Percentiles rank a stretch among this genome's conserved stretches.
These are phyloP conservation scores for Drosophila nr. fundita DNA, from an alignment of 2,888 invertebrate genomes.

Conservation along the genomic window DNA sequence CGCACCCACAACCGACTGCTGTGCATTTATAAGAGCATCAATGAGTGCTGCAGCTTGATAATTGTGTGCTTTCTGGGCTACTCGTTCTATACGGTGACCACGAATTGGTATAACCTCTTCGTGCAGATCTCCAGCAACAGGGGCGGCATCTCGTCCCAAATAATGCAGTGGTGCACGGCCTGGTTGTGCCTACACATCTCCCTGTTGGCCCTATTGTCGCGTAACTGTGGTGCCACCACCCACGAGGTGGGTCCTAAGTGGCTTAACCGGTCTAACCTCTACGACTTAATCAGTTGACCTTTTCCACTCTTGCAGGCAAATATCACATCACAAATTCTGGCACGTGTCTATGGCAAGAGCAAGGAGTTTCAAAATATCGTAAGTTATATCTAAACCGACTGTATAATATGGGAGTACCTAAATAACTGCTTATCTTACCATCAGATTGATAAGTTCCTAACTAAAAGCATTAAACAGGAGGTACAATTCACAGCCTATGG, in stretches of 20 bases:
- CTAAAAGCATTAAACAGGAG: constrained; percentile 84
- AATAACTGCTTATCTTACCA: neutral
- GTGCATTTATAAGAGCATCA: constrained; percentile 79
- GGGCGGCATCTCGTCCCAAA: constrained; percentile 62
- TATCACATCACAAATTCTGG: constrained; percentile 80
- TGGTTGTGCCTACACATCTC: constrained; percentile 74
- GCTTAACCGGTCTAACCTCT: neutral
- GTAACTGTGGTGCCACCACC: constrained; percentile 78
- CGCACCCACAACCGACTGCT: constrained; percentile 81
- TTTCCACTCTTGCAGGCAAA: constrained; percentile 77
- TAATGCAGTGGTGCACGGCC: constrained; percentile 76
- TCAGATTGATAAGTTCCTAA: constrained; percentile 84
- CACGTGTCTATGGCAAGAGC: constrained; percentile 81
- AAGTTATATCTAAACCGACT: constrained; percentile 20
- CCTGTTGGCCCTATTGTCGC: constrained; percentile 74
- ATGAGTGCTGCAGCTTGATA: constrained; percentile 81
- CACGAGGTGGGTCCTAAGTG: constrained; percentile 71
- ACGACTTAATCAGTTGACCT: constrained; percentile 1
- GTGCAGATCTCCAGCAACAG: constrained; percentile 81
- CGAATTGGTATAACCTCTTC: constrained; percentile 83
- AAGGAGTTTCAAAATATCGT: constrained; percentile 84
- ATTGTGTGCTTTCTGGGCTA: constrained; percentile 82
- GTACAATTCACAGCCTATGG: constrained; percentile 84
- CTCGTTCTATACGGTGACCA: constrained; percentile 83
- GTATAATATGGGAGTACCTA: neutral